Conservation (phyloP, 2,888 invertebrate genomes). For the Lordiphosa fenestrarum region DNA sequence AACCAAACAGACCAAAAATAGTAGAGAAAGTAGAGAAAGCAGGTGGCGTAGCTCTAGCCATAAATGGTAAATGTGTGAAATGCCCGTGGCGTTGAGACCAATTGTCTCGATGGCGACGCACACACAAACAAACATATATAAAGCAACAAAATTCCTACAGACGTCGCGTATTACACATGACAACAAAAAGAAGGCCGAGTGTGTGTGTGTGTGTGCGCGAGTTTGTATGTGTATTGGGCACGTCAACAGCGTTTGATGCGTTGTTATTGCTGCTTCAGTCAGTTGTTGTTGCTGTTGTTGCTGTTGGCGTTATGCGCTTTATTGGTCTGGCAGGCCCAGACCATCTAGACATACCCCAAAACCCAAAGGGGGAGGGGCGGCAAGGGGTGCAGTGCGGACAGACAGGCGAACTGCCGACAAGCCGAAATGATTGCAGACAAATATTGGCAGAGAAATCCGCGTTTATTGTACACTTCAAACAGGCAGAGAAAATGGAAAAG, state of each 20-base stretch:
- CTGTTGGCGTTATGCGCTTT: conserved; percentile 47
- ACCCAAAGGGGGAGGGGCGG: background rate
- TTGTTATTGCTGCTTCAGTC: conserved; percentile 64
- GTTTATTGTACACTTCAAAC: conserved; percentile 69
- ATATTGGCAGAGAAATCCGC: conserved; percentile 70
- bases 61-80: conserved; percentile 66
- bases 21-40: too few species aligned
- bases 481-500: conserved; percentile 27
- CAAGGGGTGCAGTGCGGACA: conserved; percentile 1
- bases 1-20: too few species aligned
- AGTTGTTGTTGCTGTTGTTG: conserved; percentile 20
- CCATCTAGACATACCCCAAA: conserved; percentile 29
- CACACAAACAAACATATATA: conserved; percentile 10
- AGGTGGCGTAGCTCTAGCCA: conserved; percentile 41
- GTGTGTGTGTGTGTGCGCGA: background rate
- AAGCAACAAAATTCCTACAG: conserved; percentile 30
- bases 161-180: conserved; percentile 32
- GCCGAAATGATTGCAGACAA: conserved; percentile 68
- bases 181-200: conserved; percentile 11
- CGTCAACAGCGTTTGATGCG: conserved; percentile 52
- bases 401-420: conserved; percentile 40
- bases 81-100: conserved; percentile 59
- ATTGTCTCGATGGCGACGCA: conserved; percentile 64
- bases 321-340: conserved; percentile 53
- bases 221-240: conserved; percentile 19